Evolutionary conservation across 2,797 vertebrate species (phyloP).

Genomic region (Myripristis murdjan): DNA sequence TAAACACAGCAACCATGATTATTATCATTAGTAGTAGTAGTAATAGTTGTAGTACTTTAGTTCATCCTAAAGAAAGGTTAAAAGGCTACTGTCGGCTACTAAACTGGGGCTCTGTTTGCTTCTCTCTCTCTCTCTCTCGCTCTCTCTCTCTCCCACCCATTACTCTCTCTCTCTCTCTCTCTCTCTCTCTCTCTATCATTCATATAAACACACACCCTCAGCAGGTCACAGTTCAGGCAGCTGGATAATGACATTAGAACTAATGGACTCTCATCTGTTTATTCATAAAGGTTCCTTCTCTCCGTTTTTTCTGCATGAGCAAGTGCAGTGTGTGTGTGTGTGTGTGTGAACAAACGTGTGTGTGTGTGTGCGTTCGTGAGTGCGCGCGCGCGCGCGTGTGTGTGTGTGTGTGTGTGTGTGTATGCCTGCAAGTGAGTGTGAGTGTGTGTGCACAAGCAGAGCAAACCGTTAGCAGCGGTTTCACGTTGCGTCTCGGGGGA

Average conservation of each 20-base stretch:
- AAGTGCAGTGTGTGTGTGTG: constrained; percentile 32
- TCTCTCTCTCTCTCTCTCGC: constrained; percentile 28
- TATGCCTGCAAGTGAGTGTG: constrained; percentile 27
- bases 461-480: constrained; percentile 63
- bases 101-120: constrained; percentile 37
- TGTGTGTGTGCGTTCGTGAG: too few relatives aligned
- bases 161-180: constrained; percentile 36
- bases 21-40: constrained; percentile 17
- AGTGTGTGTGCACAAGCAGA: neutral
- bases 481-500: constrained; percentile 77
- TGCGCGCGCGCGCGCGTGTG: too few relatives aligned
- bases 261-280: constrained; percentile 79
- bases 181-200: constrained; percentile 17
- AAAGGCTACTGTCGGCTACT: constrained; percentile 44
- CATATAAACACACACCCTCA: constrained; percentile 60
- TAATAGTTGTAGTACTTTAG: constrained; percentile 3
- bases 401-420: constrained; percentile 7
- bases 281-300: constrained; percentile 70
- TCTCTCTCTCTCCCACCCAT: too few relatives aligned
- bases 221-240: constrained; percentile 73
- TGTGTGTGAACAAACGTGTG: too few relatives aligned
- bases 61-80: constrained; percentile 33
- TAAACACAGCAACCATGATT: neutral
- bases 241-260: constrained; percentile 74
- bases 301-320: constrained; percentile 43